Evolutionary conservation across 1,140 invertebrate genomes (phyloP).

Genomic region (Drosophila obscura): DNA sequence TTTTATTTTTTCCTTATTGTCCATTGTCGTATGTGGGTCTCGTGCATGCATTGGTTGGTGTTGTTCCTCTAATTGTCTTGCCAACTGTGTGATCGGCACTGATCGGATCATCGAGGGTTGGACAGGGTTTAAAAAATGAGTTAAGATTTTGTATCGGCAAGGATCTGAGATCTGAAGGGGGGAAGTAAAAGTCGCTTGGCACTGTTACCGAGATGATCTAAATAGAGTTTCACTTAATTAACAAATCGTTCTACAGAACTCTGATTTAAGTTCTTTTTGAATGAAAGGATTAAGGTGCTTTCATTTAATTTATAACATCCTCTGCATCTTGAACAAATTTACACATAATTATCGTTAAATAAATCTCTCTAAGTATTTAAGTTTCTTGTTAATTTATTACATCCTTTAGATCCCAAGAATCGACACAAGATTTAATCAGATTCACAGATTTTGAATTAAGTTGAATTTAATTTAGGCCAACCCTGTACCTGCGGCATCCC

Average conservation of each 20-base stretch:
- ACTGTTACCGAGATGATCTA: slow-evolving; percentile 10
- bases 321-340: no score
- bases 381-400: no score
- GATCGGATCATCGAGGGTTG: slow-evolving; percentile 51
- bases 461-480: slow-evolving; percentile 30
- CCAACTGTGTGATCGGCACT: no score
- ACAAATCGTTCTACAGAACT: slow-evolving; percentile 13
- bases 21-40: slow-evolving; percentile 51
- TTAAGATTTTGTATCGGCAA: slow-evolving; percentile 25
- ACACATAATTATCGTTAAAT: no score
- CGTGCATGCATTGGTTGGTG: slow-evolving; percentile 5
- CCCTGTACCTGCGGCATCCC: slow-evolving; percentile 27
- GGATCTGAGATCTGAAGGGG: slow-evolving; percentile 8
- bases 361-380: no score
- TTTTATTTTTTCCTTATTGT: slow-evolving; percentile 52
- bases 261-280: no score
- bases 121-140: slow-evolving; percentile 32
- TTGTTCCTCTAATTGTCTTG: slow-evolving; percentile 39
- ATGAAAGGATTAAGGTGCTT: no score
- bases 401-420: no score
- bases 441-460: slow-evolving; percentile 3
- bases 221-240: slow-evolving; percentile 20
- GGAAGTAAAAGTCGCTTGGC: neutral
- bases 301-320: no score
- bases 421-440: no score